These are phyloP conservation scores for Parauchenoglanis ngamensis DNA, from an alignment of 2,797 vertebrate genomes.

Conservation along the genomic window DNA sequence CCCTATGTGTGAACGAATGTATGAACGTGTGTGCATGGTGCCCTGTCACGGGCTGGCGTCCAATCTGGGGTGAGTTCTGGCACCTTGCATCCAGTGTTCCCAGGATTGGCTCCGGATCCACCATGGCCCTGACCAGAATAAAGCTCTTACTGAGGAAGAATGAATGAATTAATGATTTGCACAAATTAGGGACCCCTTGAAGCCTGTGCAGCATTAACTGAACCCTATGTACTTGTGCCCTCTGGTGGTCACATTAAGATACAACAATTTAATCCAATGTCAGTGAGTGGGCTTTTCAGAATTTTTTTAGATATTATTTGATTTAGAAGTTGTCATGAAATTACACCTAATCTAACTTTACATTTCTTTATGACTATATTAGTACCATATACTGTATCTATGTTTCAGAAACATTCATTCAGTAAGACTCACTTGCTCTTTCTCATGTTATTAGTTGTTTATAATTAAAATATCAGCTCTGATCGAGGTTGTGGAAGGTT, in stretches of 20 bases:
- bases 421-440: neutral
- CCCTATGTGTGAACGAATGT: neutral
- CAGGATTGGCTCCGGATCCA: neutral
- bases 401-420: neutral
- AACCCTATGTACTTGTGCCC: conserved; percentile 25
- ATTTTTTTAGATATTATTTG: neutral
- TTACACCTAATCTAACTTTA: neutral
- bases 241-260: conserved; percentile 29
- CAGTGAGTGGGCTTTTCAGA: neutral
- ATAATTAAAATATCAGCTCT: neutral
- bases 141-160: neutral
- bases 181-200: neutral
- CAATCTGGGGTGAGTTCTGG: neutral
- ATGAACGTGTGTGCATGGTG: neutral
- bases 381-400: neutral
- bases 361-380: neutral
- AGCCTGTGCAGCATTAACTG: neutral
- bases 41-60: neutral
- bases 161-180: neutral
- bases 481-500: neutral
- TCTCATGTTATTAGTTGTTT: neutral
- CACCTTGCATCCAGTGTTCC: neutral
- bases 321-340: neutral
- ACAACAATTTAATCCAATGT: neutral
- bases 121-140: neutral